Percentiles rank a stretch among this genome's conserved stretches.
Conservation (phyloP, 2,797 vertebrate species). For the Neosilurus mollespiculum region DNA sequence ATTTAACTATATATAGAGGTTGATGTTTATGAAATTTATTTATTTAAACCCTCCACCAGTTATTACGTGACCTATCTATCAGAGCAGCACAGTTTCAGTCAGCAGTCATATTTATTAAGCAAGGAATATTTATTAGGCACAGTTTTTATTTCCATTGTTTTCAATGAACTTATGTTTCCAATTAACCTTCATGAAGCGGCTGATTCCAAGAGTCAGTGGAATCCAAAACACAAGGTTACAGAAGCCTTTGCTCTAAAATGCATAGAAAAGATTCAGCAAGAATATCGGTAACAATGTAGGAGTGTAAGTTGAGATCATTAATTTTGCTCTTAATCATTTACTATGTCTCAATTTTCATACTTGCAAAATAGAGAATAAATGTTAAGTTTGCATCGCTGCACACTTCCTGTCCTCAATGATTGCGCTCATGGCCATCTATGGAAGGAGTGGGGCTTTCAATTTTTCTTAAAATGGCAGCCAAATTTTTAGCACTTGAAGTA, state of each 20-base stretch:
- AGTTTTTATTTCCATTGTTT: no score
- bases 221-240: background rate
- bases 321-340: background rate
- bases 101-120: background rate
- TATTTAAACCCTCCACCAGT: background rate
- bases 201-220: background rate
- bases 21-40: background rate
- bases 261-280: background rate
- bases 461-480: no score
- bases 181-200: background rate
- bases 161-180: background rate
- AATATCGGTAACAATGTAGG: background rate
- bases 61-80: background rate
- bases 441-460: no score
- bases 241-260: background rate
- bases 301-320: background rate
- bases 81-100: background rate
- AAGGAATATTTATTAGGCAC: background rate
- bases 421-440: no score
- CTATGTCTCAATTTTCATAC: no score
- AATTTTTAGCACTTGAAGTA: no score
- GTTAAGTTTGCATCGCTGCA: no score
- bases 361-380: no score
- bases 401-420: no score
- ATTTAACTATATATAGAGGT: background rate